Evolutionary conservation across 1,140 invertebrate genomes (phyloP).

Genomic region (Probaryconus sp.): DNA sequence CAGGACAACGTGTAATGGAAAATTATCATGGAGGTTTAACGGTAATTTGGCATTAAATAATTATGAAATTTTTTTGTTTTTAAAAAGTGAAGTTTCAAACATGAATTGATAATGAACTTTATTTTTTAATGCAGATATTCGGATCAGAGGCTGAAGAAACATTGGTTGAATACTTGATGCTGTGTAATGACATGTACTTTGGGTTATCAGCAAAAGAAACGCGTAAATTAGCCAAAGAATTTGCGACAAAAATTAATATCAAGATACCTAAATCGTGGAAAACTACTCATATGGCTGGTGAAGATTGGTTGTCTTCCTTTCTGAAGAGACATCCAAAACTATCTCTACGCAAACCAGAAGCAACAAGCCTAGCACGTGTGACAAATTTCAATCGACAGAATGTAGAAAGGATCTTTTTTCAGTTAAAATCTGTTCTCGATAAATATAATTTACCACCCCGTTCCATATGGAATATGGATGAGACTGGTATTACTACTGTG

Average conservation of each 20-base stretch:
- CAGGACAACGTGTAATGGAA: too few relatives aligned
- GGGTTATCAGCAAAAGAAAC: slow-evolving; percentile 12
- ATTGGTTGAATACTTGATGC: background rate
- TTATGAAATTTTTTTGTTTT: too few relatives aligned
- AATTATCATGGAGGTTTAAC: too few relatives aligned
- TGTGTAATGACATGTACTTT: slow-evolving; percentile 15
- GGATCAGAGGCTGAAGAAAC: background rate
- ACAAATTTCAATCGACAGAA: slow-evolving; percentile 25
- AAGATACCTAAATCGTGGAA: slow-evolving; percentile 5
- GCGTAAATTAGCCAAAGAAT: slow-evolving; percentile 4
- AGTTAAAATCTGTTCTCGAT: slow-evolving; percentile 13
- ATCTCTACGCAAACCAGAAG: slow-evolving; percentile 14
- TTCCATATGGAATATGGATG: slow-evolving; percentile 73
- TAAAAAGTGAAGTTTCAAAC: too few relatives aligned
- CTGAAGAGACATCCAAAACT: slow-evolving; percentile 9
- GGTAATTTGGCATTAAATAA: too few relatives aligned
- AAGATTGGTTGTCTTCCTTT: slow-evolving; percentile 9
- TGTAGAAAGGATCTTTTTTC: slow-evolving; percentile 1
- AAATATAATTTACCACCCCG: slow-evolving; percentile 10
- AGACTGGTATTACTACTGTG: slow-evolving; percentile 71
- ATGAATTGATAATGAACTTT: too few relatives aligned
- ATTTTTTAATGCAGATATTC: background rate
- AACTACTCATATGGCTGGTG: slow-evolving; percentile 7
- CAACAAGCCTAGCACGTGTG: slow-evolving; percentile 11
- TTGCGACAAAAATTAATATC: background rate